Evolutionary conservation across 1,140 invertebrate species (phyloP).

Genomic region (Ostrea denselamellosa): DNA sequence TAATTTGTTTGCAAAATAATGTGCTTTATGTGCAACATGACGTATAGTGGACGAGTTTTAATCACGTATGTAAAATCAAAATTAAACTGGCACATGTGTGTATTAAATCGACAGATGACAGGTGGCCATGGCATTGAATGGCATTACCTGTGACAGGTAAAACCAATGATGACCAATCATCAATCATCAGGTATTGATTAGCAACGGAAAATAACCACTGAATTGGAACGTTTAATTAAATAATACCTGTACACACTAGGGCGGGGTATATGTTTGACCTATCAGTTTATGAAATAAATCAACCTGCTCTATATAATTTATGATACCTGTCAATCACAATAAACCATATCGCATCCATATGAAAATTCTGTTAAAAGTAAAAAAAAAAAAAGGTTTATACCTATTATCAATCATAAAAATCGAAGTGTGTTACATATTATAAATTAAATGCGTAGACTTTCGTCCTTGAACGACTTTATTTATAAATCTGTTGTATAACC

Average conservation of each 20-base stretch:
- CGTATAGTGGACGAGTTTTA: not conserved
- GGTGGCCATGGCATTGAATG: constrained; percentile 1
- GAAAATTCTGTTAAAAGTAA: not conserved
- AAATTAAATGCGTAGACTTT: too few relatives aligned
- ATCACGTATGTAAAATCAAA: constrained; percentile 11
- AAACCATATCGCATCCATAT: not conserved
- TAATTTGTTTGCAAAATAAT: not conserved
- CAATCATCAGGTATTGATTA: constrained; percentile 4
- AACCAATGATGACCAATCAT: not conserved
- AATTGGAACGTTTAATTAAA: not conserved
- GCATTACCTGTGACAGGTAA: not conserved
- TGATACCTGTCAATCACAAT: not conserved
- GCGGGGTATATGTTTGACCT: not conserved
- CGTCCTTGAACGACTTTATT: too few relatives aligned
- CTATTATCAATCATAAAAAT: too few relatives aligned
- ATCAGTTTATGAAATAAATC: not conserved
- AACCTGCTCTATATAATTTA: not conserved
- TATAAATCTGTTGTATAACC: too few relatives aligned
- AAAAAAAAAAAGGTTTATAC: too few relatives aligned
- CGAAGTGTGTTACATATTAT: too few relatives aligned
- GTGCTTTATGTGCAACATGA: not conserved
- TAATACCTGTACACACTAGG: not conserved
- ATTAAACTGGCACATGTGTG: not conserved
- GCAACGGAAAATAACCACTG: not conserved
- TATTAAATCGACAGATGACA: constrained; percentile 3